Evolutionary conservation across 92 coral and sea anemone genomes (phyloP).

Genomic region (Meandrina meandrites): DNA sequence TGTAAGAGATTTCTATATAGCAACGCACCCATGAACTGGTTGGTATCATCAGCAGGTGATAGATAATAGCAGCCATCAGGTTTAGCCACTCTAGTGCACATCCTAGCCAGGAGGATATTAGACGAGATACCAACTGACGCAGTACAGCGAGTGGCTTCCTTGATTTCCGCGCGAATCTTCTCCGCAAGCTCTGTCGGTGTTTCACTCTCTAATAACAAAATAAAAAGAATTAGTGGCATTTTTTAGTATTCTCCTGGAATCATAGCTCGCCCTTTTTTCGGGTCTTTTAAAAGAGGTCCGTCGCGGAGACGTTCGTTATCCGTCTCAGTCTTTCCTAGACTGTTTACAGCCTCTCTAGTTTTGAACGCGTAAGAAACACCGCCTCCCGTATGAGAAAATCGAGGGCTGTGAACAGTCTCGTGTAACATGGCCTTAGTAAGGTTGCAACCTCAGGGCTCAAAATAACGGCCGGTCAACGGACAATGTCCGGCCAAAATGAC

Average conservation of each 20-base stretch:
- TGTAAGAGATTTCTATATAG: neutral
- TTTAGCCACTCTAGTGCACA: constrained; percentile 93
- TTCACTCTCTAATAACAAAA: constrained; percentile 58
- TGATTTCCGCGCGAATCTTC: constrained; percentile 78
- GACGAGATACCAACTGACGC: constrained; percentile 88
- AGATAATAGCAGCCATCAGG: constrained; percentile 89
- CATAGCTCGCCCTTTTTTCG: neutral
- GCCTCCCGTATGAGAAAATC: no score
- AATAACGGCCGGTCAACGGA: no score
- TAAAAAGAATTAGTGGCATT: neutral
- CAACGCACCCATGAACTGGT: constrained; percentile 81
- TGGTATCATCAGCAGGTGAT: constrained; percentile 52
- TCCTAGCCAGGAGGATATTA: constrained; percentile 86
- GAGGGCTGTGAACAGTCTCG: no score
- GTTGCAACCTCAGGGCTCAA: no score
- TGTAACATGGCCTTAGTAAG: no score
- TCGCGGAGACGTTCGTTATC: no score
- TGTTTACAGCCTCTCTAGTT: no score
- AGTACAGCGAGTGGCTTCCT: constrained; percentile 78
- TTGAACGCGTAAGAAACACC: no score
- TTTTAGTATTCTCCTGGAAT: neutral
- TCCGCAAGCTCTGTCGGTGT: constrained; percentile 75
- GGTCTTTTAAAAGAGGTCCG: no score
- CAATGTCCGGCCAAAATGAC: no score
- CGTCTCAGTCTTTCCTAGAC: no score